phyloP scores from a whole-genome alignment of 2,888 invertebrate genomes.

The Laothoe populi region DNA sequence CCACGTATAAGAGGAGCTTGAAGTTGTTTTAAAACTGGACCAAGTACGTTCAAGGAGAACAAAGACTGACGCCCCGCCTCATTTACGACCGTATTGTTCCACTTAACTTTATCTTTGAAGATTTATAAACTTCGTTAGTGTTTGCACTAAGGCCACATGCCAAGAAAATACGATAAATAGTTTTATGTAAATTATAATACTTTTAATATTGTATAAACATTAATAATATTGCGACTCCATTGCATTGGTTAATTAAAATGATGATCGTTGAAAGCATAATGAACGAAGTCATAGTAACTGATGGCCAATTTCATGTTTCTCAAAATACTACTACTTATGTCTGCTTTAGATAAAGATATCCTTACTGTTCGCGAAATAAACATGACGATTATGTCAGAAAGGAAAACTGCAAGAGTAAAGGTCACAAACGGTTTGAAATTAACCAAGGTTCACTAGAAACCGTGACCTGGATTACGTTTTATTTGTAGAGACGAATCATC shows the following conservation, averaged over 20 bases:
- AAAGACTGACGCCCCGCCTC: slow-evolving; percentile 21
- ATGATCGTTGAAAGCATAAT: neutral
- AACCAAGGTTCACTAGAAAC: slow-evolving; percentile 65
- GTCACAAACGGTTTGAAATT: slow-evolving; percentile 43
- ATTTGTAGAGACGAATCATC: slow-evolving; percentile 62
- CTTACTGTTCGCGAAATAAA: neutral
- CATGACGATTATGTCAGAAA: slow-evolving; percentile 31
- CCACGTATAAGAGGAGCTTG: slow-evolving; percentile 14
- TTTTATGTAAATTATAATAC: neutral
- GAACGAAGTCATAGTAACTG: neutral
- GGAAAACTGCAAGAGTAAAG: slow-evolving; percentile 47
- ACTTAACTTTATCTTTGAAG: slow-evolving; percentile 52
- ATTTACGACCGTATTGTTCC: slow-evolving; percentile 49
- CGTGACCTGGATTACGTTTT: slow-evolving; percentile 74
- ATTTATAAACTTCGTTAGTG: slow-evolving; percentile 45
- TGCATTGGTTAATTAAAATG: neutral
- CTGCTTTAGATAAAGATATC: neutral
- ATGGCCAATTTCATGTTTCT: neutral
- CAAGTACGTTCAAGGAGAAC: slow-evolving; percentile 27
- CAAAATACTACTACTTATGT: neutral
- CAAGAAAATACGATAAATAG: slow-evolving; percentile 16
- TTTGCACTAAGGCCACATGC: slow-evolving; percentile 33
- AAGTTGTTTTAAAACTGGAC: slow-evolving; percentile 25
- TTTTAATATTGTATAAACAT: neutral
- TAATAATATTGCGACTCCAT: neutral